Evolutionary conservation across 2,113 vertebrate species (phyloP).

Genomic region (Leucoraja erinaceus): DNA sequence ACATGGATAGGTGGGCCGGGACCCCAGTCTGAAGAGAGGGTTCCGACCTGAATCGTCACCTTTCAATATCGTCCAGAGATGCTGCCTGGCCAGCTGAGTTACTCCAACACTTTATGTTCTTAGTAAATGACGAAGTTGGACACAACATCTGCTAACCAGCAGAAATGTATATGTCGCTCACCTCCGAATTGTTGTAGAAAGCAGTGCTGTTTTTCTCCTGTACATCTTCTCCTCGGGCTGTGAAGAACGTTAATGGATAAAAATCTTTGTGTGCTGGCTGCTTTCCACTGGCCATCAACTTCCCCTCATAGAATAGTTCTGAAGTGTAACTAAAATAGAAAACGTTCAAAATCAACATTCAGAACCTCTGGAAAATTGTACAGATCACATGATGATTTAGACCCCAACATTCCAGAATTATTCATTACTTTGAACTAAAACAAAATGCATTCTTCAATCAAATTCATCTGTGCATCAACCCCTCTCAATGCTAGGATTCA

Average conservation of each 20-base stretch:
- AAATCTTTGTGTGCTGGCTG: slow-evolving; percentile 97
- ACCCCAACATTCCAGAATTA: not conserved
- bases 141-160: not conserved
- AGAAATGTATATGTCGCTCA: slow-evolving; percentile 45
- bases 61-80: too few species aligned
- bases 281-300: slow-evolving; percentile 96
- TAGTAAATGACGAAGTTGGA: not conserved
- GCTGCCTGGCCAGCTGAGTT: too few species aligned
- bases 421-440: not conserved
- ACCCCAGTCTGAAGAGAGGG: too few species aligned
- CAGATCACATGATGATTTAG: not conserved
- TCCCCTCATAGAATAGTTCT: slow-evolving; percentile 96
- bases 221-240: slow-evolving; percentile 92
- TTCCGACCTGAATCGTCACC: too few species aligned
- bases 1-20: too few species aligned
- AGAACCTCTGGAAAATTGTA: not conserved
- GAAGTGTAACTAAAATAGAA: slow-evolving; percentile 80
- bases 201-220: slow-evolving; percentile 98
- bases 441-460: not conserved
- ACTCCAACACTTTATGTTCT: too few species aligned
- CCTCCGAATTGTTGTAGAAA: slow-evolving; percentile 98
- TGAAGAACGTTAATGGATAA: slow-evolving; percentile 96
- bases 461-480: not conserved
- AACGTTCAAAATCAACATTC: not conserved
- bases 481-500: not conserved